A percentile compares a stretch with the other conserved stretches of the same genome.
Conservation (phyloP, 1,140 invertebrate genomes). For the Diachasma alloeum region DNA sequence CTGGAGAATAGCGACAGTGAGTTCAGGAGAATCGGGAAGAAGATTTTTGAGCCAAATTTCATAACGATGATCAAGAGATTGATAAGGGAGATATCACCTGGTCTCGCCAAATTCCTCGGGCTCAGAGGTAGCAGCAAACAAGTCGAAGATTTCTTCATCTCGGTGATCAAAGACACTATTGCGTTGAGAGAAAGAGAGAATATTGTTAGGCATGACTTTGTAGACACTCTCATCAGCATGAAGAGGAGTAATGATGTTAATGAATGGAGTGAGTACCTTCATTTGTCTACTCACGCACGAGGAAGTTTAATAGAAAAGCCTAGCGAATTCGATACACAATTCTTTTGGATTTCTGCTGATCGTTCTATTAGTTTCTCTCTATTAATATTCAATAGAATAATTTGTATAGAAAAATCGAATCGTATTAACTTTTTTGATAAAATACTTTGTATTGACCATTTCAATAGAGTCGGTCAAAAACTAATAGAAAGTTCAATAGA, state of each 20-base stretch:
- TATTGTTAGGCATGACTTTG: constrained; percentile 62
- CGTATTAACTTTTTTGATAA: too few species aligned
- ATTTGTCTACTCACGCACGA: not conserved
- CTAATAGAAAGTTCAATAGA: too few species aligned
- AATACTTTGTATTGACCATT: too few species aligned
- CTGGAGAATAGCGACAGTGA: constrained; percentile 52
- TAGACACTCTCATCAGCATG: constrained; percentile 63
- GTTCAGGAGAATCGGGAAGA: constrained; percentile 53
- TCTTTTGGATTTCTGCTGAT: not conserved
- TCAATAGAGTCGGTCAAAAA: too few species aligned
- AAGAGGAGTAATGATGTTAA: constrained; percentile 22
- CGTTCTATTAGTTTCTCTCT: too few species aligned
- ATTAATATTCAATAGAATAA: too few species aligned
- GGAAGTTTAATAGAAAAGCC: too few species aligned
- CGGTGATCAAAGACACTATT: constrained; percentile 44
- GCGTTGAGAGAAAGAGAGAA: constrained; percentile 58
- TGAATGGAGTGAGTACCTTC: constrained; percentile 11
- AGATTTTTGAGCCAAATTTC: constrained; percentile 34
- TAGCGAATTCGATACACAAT: not conserved
- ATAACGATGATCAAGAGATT: not conserved
- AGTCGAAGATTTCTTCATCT: not conserved
- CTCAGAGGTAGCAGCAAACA: not conserved
- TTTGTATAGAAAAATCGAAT: too few species aligned
- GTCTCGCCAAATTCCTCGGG: not conserved
- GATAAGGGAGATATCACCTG: not conserved